Evolutionary conservation across 2,888 invertebrate genomes (phyloP).

Genomic region (Limnephilus lunatus): DNA sequence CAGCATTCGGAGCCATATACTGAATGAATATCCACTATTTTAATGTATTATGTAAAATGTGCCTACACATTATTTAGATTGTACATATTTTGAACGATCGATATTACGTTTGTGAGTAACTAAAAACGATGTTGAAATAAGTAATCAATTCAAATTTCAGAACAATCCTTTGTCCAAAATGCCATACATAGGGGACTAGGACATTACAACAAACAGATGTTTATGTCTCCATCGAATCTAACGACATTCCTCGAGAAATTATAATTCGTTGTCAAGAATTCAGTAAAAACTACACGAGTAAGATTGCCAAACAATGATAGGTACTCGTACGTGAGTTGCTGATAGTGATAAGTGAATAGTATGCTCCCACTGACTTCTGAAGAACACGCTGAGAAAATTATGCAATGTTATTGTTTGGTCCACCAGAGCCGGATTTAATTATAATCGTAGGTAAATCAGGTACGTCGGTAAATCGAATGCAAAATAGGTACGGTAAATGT

Average conservation of each 20-base stretch:
- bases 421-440: background rate
- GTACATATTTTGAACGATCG: too few species aligned
- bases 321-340: background rate
- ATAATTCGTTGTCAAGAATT: background rate
- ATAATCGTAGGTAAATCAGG: background rate
- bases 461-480: too few species aligned
- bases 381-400: background rate
- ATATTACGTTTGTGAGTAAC: background rate
- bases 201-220: background rate
- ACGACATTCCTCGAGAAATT: background rate
- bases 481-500: too few species aligned
- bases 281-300: background rate
- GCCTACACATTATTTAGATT: too few species aligned
- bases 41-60: too few species aligned
- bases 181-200: too few species aligned
- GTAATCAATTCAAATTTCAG: background rate
- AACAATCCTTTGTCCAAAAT: background rate
- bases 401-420: background rate
- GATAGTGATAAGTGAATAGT: background rate
- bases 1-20: too few species aligned
- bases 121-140: background rate
- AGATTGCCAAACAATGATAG: conserved; percentile 1
- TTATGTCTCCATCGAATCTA: background rate
- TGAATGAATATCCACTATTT: too few species aligned
- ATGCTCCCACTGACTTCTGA: background rate